Evolutionary conservation across 1,140 invertebrate genomes (phyloP).

Genomic region (Diorhabda elongata): DNA sequence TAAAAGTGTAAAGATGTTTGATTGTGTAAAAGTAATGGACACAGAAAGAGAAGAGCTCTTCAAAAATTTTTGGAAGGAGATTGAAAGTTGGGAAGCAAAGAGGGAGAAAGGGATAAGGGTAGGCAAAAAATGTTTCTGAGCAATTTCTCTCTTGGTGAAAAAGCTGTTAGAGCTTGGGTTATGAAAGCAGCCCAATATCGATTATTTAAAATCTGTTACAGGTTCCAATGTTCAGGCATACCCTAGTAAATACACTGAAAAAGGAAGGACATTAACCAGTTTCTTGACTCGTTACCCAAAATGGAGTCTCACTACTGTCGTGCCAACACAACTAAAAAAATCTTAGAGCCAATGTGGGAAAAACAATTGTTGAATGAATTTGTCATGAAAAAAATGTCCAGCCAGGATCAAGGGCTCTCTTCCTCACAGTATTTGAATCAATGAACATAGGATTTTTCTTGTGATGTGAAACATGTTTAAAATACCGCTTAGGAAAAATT

Average conservation of each 20-base stretch:
- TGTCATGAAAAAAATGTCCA: too few relatives aligned
- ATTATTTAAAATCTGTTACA: too few relatives aligned
- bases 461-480: conserved; percentile 17
- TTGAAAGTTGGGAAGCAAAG: conserved; percentile 12
- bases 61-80: conserved; percentile 11
- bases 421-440: too few relatives aligned
- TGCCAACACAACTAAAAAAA: too few relatives aligned
- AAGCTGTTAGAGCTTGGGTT: conserved; percentile 7
- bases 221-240: too few relatives aligned
- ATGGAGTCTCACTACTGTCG: too few relatives aligned
- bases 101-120: neutral
- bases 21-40: conserved; percentile 6
- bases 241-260: neutral
- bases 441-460: too few relatives aligned
- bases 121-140: conserved; percentile 11
- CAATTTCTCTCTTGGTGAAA: conserved; percentile 5
- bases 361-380: too few relatives aligned
- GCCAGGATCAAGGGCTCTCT: too few relatives aligned
- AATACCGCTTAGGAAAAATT: conserved; percentile 8
- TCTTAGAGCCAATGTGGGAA: too few relatives aligned
- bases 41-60: conserved; percentile 10
- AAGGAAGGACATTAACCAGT: neutral
- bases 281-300: conserved; percentile 3
- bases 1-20: neutral
- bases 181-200: neutral